Conservation (phyloP, 2,113 vertebrate genomes). For the Anthoscopus minutus region DNA sequence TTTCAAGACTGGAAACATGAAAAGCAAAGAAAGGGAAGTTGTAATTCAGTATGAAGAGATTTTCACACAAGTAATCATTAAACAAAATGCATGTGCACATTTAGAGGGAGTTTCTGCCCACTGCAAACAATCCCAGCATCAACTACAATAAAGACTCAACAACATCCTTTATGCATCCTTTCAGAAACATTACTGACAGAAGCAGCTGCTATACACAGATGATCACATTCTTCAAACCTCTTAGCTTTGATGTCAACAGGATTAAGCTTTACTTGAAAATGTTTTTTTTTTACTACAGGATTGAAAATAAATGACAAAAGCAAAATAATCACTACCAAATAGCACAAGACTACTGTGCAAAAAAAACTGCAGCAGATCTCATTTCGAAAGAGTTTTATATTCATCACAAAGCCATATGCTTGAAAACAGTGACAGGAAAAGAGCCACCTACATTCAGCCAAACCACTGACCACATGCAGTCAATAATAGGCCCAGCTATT, state of each 20-base stretch:
- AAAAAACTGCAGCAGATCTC: constrained; percentile 23
- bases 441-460: constrained; percentile 64
- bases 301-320: constrained; percentile 5
- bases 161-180: background rate
- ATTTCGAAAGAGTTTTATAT: constrained; percentile 29
- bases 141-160: background rate
- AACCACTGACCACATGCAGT: constrained; percentile 68
- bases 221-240: background rate
- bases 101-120: background rate
- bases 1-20: background rate
- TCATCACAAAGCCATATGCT: constrained; percentile 58
- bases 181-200: background rate
- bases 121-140: background rate
- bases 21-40: background rate
- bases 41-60: background rate
- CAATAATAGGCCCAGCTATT: constrained; percentile 67
- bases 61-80: background rate
- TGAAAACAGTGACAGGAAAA: constrained; percentile 65
- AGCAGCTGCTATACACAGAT: background rate
- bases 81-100: background rate
- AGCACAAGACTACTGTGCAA: constrained; percentile 4
- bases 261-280: background rate
- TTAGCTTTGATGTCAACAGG: constrained; percentile 21
- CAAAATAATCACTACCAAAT: background rate
- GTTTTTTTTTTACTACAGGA: background rate